Evolutionary conservation across 2,888 invertebrate species (phyloP).

Genomic region (Lithophane semibrunnea): DNA sequence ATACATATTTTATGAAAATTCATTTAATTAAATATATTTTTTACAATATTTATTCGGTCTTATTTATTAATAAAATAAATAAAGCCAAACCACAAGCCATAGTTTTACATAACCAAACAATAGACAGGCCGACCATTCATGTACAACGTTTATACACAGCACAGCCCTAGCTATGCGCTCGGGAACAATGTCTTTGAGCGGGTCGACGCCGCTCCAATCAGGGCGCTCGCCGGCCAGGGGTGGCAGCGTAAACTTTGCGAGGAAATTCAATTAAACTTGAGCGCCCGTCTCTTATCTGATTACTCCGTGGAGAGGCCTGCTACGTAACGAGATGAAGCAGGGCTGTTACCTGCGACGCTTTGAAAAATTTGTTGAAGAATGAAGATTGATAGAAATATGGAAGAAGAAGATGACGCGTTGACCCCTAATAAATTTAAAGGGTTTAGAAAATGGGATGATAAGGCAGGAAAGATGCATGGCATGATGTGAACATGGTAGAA

Average conservation of each 20-base stretch:
- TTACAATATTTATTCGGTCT: not conserved
- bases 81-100: conserved; percentile 19
- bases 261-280: conserved; percentile 90
- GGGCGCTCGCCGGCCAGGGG: conserved; percentile 80
- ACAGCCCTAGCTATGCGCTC: conserved; percentile 70
- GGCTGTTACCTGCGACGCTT: conserved; percentile 69
- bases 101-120: conserved; percentile 57
- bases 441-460: not conserved
- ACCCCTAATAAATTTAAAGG: not conserved
- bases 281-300: conserved; percentile 89
- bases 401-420: not conserved
- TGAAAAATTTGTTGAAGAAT: conserved; percentile 3
- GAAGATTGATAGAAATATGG: not conserved
- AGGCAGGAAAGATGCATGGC: not conserved
- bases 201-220: conserved; percentile 84
- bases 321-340: conserved; percentile 85
- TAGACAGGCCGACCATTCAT: conserved; percentile 66
- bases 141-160: conserved; percentile 69
- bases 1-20: too few relatives aligned
- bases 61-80: not conserved
- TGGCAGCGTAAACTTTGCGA: conserved; percentile 87
- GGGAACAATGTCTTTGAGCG: conserved; percentile 86
- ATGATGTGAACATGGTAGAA: not conserved
- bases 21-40: not conserved
- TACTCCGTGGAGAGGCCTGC: conserved; percentile 84